Base-by-base conservation (phyloP, 2,113 vertebrate genomes). In the Gracilinanus agilis region DNA sequence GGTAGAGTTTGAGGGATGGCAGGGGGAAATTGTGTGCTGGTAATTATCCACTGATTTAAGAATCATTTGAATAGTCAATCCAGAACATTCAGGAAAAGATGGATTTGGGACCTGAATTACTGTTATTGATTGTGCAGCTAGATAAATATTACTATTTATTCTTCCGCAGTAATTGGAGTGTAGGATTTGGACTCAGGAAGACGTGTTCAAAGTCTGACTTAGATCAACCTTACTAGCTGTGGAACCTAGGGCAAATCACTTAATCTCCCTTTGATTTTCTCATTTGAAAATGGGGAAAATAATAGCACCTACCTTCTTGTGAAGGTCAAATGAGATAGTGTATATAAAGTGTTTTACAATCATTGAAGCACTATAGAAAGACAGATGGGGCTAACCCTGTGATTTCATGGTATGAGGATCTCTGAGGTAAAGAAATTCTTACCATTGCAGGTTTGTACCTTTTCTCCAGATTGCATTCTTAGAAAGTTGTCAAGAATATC, bases 31-130 rank as follows among this genome's bases (percentile, higher is more conserved):
- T 9, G 40, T 1, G 53, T 54, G 91, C 91, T 92, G 75, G 83
- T 91, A 91, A 94, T 90, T 91, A 94, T 54, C 55, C 55, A 56
- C 75, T 90, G 88, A 91, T 95, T 90, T 95, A 83, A 95, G 93
- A 67, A 49, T 91, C 94, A 89, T 94, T 92, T 5, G 25, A 3
- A 88, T 23, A 8, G 44, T 23, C 53, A 89, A 94, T 91, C 54
- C 90, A 91, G 91, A 55, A 29, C 91, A 93, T 40, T 93, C 24
- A 91, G 93, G 88, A 56, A 34, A 54, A 93, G 93, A 92, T 92
- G 55, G 88, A 54, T 53, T 25, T 44, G 90, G 90, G 94, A 88
- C 53, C 93, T 83, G 88, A 90, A 94, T 92, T 53, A 93, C 89
- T 89, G 94, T 90, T 94, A 67, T 90, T 90, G 90, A 88, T 93